Percentiles rank a stretch among this genome's conserved stretches.
Evolutionary conservation across 2,888 invertebrate species (phyloP).

Genomic region (Ctena decussata): DNA sequence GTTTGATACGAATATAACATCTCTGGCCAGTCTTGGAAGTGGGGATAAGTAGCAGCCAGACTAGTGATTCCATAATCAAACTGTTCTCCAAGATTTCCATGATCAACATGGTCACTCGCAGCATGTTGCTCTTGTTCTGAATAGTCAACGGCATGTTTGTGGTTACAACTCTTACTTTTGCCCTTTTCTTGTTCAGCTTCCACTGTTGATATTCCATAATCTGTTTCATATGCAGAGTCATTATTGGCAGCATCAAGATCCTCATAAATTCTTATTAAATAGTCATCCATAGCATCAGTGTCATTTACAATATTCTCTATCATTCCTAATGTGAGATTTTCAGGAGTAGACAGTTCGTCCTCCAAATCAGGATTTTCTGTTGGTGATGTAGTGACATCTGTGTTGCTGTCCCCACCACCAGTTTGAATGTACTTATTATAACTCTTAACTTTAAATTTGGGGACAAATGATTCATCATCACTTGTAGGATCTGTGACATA

Average conservation of each 20-base stretch:
- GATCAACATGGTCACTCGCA: background rate
- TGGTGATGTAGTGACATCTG: conserved; percentile 3
- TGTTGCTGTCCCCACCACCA: conserved; percentile 56
- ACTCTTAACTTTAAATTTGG: conserved; percentile 90
- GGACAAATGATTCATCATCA: conserved; percentile 87
- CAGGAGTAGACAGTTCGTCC: conserved; percentile 50
- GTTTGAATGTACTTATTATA: conserved; percentile 90
- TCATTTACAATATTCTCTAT: conserved; percentile 64
- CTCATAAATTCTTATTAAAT: conserved; percentile 30
- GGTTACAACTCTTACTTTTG: background rate
- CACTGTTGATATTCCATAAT: conserved; percentile 48
- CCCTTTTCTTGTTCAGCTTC: conserved; percentile 34
- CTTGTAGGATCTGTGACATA: conserved; percentile 53
- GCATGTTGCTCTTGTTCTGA: background rate
- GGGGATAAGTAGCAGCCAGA: conserved; percentile 59
- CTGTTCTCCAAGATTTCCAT: conserved; percentile 37
- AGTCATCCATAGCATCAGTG: conserved; percentile 35
- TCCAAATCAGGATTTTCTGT: conserved; percentile 16
- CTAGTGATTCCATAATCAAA: conserved; percentile 49
- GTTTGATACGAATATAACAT: background rate
- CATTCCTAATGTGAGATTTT: conserved; percentile 55
- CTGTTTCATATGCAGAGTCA: conserved; percentile 66
- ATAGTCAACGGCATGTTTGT: background rate
- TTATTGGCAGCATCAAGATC: conserved; percentile 62
- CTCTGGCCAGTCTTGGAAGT: conserved; percentile 67